These are phyloP conservation scores for Ernsta delagoae DNA, from an alignment of 2,888 invertebrate genomes.

Conservation along the genomic window DNA sequence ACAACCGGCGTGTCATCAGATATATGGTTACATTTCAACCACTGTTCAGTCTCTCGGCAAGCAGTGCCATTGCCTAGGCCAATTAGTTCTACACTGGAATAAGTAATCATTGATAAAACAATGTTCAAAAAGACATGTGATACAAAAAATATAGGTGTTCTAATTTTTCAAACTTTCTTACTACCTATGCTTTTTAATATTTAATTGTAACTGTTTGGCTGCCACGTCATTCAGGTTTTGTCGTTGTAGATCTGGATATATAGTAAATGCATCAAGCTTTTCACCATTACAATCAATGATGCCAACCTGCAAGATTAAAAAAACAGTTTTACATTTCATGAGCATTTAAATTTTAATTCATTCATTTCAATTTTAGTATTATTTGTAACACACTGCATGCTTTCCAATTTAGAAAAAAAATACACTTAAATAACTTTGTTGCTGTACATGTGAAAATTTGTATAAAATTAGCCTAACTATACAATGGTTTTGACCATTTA, in stretches of 20 bases:
- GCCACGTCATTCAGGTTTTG: constrained; percentile 69
- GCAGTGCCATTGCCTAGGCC: constrained; percentile 97
- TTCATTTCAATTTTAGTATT: too few relatives aligned
- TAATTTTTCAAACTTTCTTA: background rate
- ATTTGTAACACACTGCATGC: too few relatives aligned
- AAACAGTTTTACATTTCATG: background rate
- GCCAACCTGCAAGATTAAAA: constrained; percentile 77
- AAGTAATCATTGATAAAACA: constrained; percentile 38
- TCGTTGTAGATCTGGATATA: constrained; percentile 86
- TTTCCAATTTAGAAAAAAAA: too few relatives aligned
- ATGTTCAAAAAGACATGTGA: background rate
- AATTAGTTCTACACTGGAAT: constrained; percentile 89
- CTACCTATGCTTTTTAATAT: constrained; percentile 85
- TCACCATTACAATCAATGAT: constrained; percentile 90
- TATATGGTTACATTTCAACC: constrained; percentile 85
- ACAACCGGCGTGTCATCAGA: constrained; percentile 87
- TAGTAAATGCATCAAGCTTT: constrained; percentile 87
- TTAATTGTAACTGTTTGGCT: constrained; percentile 71
- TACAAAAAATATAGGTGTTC: too few relatives aligned
- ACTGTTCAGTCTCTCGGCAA: constrained; percentile 93
- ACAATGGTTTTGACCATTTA: too few relatives aligned
- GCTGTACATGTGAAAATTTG: too few relatives aligned
- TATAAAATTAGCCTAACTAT: too few relatives aligned
- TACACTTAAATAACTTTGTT: too few relatives aligned
- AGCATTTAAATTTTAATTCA: background rate